Evolutionary conservation across 1,140 invertebrate species (phyloP), one percentile per base, ranked within the genome.

Genomic region (Leptopilina clavipes): DNA sequence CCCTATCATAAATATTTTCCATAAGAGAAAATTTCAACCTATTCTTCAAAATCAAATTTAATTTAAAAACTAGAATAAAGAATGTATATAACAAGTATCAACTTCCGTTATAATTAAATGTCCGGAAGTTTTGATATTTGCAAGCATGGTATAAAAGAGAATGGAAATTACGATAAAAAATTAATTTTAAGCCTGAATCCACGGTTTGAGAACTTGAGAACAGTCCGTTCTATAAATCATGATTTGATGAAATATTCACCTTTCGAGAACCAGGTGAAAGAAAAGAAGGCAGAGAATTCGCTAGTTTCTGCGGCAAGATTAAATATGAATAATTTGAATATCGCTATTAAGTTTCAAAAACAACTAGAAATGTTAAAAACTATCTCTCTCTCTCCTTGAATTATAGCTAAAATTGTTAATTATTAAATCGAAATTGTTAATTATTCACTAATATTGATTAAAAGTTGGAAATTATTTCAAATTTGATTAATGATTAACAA

Each of bases 321-420:
- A 65, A 65, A 65, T 52, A 31, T 65, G 56, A 25, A 65, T 65
- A 31, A 65, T 65, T 65, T 31, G 19, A 19, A 65, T 25, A 65
- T 25, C 6, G 3, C 48, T 8, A n/a, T 17, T 52, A 52, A 52
- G n/a, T 52, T 52, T 17, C n/a, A n/a, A 52, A 52, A 52, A 17
- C n/a, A 17, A 52, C 3, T 52, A n/a, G 5, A 45, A 17, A 6
- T 52, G 14, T 17, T 40, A 8, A 40, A 40, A 40, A 40, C 8
- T 40, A 0, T 40, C 37, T 40, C 8, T 40, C 37, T 40, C 37
- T 7, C 3, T 40, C 25, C 6, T 31, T 31, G 2, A 5, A n/a
- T n/a, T 17, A n/a, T 17, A 17, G 17, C 17, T 14, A 17, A 52
- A 5, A 7, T n/a, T 52, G 5, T 31, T 31, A 31, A 31, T 31